These are phyloP conservation scores for Oncorhynchus nerka DNA, from an alignment of 2,113 vertebrate genomes.

Conservation along the genomic window DNA sequence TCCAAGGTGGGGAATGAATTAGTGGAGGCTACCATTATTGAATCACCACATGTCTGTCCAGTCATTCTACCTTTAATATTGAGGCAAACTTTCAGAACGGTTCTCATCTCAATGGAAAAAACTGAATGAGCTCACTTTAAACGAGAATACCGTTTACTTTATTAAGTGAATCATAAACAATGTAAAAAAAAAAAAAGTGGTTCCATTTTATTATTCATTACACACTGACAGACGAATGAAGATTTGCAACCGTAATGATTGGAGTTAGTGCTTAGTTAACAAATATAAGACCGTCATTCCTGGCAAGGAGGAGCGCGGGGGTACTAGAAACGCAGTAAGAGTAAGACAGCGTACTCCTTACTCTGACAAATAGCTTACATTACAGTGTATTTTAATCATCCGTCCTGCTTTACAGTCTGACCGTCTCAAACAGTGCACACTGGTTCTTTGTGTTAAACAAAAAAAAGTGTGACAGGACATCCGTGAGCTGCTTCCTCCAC, in stretches of 20 bases:
- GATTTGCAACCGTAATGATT: conserved; percentile 36
- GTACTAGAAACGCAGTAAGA: conserved; percentile 21
- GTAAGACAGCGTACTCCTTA: conserved; percentile 35
- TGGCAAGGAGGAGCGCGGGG: conserved; percentile 22
- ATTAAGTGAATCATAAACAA: conserved; percentile 39
- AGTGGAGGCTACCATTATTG: too few species aligned
- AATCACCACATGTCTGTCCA: neutral
- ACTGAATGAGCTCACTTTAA: neutral
- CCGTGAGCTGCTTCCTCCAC: conserved; percentile 19
- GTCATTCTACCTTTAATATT: neutral
- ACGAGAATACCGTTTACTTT: neutral
- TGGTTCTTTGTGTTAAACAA: conserved; percentile 51
- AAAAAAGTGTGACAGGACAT: conserved; percentile 35
- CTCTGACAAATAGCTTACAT: conserved; percentile 29
- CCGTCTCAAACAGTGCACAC: conserved; percentile 50
- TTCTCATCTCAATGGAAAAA: neutral
- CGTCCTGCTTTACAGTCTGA: neutral
- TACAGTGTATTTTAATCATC: conserved; percentile 17
- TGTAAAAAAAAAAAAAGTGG: conserved; percentile 36
- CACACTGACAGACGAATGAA: conserved; percentile 38
- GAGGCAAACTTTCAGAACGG: too few species aligned
- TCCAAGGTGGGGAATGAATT: neutral
- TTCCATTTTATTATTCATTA: conserved; percentile 40
- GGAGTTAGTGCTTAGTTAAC: conserved; percentile 33
- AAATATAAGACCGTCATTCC: neutral